A percentile compares a stretch with the other conserved stretches of the same genome.
Conservation (phyloP, 1,140 invertebrate species). For the Nasonia vitripennis region DNA sequence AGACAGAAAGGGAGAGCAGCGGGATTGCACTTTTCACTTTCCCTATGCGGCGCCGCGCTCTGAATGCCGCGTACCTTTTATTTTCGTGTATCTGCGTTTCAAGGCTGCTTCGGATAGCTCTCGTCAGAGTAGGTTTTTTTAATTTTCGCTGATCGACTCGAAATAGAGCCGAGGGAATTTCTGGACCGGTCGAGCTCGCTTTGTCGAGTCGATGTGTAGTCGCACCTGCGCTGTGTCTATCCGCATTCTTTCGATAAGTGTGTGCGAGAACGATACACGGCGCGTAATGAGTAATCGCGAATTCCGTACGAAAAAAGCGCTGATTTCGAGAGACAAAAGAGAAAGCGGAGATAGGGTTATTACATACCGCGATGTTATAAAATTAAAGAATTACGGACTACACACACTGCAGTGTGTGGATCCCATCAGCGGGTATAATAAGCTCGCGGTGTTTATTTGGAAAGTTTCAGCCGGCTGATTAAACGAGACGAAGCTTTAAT, state of each 20-base stretch:
- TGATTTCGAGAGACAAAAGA: too few species aligned
- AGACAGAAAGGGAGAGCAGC: neutral
- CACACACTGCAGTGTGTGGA: too few species aligned
- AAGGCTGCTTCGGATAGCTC: neutral
- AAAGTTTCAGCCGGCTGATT: constrained; percentile 27
- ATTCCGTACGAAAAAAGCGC: too few species aligned
- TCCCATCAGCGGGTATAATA: neutral
- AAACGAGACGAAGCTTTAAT: neutral
- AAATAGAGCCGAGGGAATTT: neutral
- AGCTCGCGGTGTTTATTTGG: neutral
- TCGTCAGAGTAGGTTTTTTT: neutral
- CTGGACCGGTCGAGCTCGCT: too few species aligned
- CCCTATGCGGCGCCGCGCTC: neutral
- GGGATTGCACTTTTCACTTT: constrained; percentile 34
- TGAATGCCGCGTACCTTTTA: neutral
- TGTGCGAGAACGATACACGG: too few species aligned
- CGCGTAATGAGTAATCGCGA: too few species aligned
- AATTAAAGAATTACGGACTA: neutral
- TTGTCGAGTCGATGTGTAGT: too few species aligned
- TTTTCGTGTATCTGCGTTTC: constrained; percentile 27
- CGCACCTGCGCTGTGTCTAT: too few species aligned
- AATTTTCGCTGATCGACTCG: neutral
- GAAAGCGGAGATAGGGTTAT: too few species aligned
- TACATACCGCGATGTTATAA: neutral
- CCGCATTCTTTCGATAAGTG: too few species aligned